phyloP scores from a whole-genome alignment of 2,113 vertebrate species.

The Ophiodon elongatus region DNA sequence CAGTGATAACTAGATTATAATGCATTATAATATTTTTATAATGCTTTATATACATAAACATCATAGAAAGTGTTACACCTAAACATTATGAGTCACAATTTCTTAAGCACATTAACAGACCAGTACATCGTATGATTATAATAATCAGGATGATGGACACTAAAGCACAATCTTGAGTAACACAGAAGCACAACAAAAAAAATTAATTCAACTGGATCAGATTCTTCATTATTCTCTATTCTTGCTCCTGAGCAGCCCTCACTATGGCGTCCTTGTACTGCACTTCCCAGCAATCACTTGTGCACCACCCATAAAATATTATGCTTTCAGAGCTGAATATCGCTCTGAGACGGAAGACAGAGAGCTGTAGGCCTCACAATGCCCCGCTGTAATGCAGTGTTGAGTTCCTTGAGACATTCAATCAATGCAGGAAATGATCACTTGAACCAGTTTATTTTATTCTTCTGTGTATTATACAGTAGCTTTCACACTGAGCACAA shows the following conservation, averaged over 20 bases:
- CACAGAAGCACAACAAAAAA: not conserved
- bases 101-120: not conserved
- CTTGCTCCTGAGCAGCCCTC: not conserved
- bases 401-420: conserved; percentile 49
- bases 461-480: conserved; percentile 26
- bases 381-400: conserved; percentile 21
- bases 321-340: conserved; percentile 27
- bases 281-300: conserved; percentile 33
- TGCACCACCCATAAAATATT: conserved; percentile 37
- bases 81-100: too few species aligned
- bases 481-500: conserved; percentile 41
- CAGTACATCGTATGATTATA: not conserved
- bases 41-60: not conserved
- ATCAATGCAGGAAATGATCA: conserved; percentile 67
- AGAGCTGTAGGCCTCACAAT: conserved; percentile 32
- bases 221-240: conserved; percentile 3
- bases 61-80: too few species aligned
- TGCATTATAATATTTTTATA: not conserved
- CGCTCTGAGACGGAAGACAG: conserved; percentile 15
- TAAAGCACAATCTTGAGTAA: not conserved
- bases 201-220: not conserved
- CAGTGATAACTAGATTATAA: too few species aligned
- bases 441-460: conserved; percentile 56
- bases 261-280: conserved; percentile 34
- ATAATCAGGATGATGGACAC: too few species aligned